Evolutionary conservation across 2,888 invertebrate genomes (phyloP).

Genomic region (Coronaproctus castanopsis): DNA sequence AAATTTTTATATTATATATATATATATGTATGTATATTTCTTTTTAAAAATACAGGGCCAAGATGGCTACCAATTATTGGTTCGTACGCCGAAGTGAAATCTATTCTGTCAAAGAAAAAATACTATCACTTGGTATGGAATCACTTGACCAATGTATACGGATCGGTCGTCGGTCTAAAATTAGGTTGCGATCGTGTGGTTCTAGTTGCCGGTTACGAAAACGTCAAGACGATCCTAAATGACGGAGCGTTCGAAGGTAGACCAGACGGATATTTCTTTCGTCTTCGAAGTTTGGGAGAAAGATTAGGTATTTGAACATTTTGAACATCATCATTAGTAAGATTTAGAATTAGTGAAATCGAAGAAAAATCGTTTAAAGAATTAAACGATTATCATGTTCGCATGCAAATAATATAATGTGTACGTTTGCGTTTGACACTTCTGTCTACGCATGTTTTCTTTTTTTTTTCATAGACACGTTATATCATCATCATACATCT

Average conservation of each 20-base stretch:
- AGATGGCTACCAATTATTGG: slow-evolving; percentile 35
- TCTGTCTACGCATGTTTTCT: no score
- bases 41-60: slow-evolving; percentile 29
- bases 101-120: slow-evolving; percentile 25
- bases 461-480: no score
- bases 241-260: slow-evolving; percentile 45
- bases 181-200: slow-evolving; percentile 40
- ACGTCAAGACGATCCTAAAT: slow-evolving; percentile 38
- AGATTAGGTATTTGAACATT: slow-evolving; percentile 37
- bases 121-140: slow-evolving; percentile 40
- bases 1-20: not conserved
- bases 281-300: slow-evolving; percentile 42
- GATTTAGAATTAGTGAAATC: no score
- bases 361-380: not conserved
- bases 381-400: not conserved
- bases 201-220: slow-evolving; percentile 38
- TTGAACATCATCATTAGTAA: not conserved
- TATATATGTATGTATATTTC: not conserved
- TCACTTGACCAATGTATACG: slow-evolving; percentile 36
- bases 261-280: slow-evolving; percentile 47
- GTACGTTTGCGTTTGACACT: no score
- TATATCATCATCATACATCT: no score
- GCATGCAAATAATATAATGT: no score
- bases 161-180: slow-evolving; percentile 43
- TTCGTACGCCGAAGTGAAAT: slow-evolving; percentile 28